Base-by-base conservation (phyloP, 2,888 invertebrate genomes). In the Diarsia dahlii region DNA sequence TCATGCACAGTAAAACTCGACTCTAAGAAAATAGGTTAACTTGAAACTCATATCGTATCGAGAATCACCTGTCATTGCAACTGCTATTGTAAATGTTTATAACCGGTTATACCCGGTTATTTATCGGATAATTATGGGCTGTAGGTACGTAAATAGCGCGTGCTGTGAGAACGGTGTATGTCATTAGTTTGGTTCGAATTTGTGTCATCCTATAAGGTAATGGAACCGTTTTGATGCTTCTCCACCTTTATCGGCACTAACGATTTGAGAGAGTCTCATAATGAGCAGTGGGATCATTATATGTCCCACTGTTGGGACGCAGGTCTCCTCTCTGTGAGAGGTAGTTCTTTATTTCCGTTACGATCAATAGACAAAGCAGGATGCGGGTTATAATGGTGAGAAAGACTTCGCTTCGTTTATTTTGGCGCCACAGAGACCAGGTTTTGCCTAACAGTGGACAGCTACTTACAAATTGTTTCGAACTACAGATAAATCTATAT, bases 31-130 rank as follows among this genome's bases (percentile, higher is more conserved):
- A 76, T 78, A 39, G 62, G 81, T 78, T 76, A 66, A 52, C 67
- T 52, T n/a, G 39, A 66, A 28, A 75, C 62, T 66, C 76, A 62
- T 78, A 67, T 75, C 75, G 54, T 75, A 81, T 67, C 34, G 66
- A 76, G 62, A 66, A 67, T 76, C 81, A 78, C 81, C 81, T 76
- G 76, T 76, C 78, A 78, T 56, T 76, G 56, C 28, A 67, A 67
- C 81, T 56, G 54, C 76, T 76, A 78, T 78, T 78, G 78, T 78
- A 56, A 56, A 56, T 67, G 23, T 20, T n/a, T 63, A 45, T 28
- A 71, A 77, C 72, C 58, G n/a, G 71, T 74, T 74, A 45, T 46
- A 46, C 20, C 74, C 45, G 56, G 81, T 76, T 78, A 66, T 66
- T 60, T 70, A 71, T 50, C 74, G 18, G 28, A 23, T 73, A 71